Percentiles rank a stretch among this genome's conserved stretches.
These are phyloP conservation scores for Pantherophis alleghaniensis DNA, from an alignment of 2,797 vertebrate genomes.

Conservation along the genomic window DNA sequence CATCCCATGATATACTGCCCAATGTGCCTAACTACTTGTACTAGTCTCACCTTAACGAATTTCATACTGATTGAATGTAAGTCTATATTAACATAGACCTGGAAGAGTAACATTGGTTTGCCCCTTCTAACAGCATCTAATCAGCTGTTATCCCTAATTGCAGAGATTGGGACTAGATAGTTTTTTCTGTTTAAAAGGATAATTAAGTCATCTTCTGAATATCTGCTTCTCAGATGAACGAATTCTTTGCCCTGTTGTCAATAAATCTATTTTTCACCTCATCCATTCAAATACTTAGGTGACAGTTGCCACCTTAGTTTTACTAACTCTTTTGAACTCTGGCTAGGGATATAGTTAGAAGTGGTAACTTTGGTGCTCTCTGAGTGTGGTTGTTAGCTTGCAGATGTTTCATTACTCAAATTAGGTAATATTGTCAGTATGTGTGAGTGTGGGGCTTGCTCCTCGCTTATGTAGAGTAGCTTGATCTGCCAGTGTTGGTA, in stretches of 20 bases:
- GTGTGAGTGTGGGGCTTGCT: background rate
- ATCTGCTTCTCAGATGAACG: background rate
- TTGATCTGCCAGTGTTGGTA: background rate
- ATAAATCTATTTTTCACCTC: background rate
- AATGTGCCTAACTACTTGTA: background rate
- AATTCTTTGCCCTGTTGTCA: background rate
- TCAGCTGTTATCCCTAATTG: background rate
- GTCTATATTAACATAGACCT: background rate
- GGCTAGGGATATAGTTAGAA: background rate
- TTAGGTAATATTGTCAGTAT: background rate
- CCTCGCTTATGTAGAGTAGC: background rate
- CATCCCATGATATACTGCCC: background rate
- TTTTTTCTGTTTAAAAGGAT: background rate
- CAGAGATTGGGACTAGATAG: background rate
- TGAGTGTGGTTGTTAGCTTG: background rate
- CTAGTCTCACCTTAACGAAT: background rate
- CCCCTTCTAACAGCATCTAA: background rate
- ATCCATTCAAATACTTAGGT: background rate
- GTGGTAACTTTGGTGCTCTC: background rate
- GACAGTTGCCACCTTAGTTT: background rate
- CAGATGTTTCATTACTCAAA: background rate
- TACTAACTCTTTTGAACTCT: background rate
- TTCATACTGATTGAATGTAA: background rate
- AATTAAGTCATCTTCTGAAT: background rate
- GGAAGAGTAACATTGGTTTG: background rate